Evolutionary conservation across 2,888 invertebrate genomes (phyloP), one percentile per base, ranked within the genome.

Genomic region (Spisula subtruncata): DNA sequence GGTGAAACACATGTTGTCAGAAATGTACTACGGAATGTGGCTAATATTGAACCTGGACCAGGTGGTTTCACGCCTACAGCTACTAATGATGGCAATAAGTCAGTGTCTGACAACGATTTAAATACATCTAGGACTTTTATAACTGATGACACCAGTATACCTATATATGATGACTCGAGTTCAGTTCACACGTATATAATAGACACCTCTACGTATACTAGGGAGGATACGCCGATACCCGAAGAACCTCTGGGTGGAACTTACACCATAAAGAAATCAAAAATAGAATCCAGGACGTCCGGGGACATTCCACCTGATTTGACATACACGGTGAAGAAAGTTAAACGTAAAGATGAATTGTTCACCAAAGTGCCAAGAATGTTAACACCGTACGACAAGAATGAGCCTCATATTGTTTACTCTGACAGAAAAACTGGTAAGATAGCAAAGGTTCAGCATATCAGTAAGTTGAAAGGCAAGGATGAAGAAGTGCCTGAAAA

Each of bases 341-440:
- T 29, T 35, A 51, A 25, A 56, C 0, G n/a, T 32, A 29, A 48
- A 48, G 12, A 81, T 51, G 51, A 1, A 18, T 48, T n/a, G 32
- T 29, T 16, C 14, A 18, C 46, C 16, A 18, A 48, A 5, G 35
- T 29, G 25, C 51, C 48, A 48, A 85, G 84, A 60, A 82, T 87
- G 25, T 20, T 85, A 12, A 87, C 90, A n/a, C 87, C 90, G 0
- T 48, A 71, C 18, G 89, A 89, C 83, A 85, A 82, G 32, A 85
- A 85, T 48, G 85, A 89, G 60, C 82, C 85, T 6, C 85, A 89
- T 20, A 82, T 89, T 32, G 32, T 83, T 6, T 89, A 85, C 32
- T 71, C 82, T 35, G 10, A 71, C 29, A 20, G 29, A 35, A 29
- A 56, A 2, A 10, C 4, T 25, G 48, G 84, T 46, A 71, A 75